Percentiles rank a stretch among this genome's conserved stretches.
phyloP scores from a whole-genome alignment of 37 sponge, comb jelly and placozoan species.

The Theonella swinhoei region DNA sequence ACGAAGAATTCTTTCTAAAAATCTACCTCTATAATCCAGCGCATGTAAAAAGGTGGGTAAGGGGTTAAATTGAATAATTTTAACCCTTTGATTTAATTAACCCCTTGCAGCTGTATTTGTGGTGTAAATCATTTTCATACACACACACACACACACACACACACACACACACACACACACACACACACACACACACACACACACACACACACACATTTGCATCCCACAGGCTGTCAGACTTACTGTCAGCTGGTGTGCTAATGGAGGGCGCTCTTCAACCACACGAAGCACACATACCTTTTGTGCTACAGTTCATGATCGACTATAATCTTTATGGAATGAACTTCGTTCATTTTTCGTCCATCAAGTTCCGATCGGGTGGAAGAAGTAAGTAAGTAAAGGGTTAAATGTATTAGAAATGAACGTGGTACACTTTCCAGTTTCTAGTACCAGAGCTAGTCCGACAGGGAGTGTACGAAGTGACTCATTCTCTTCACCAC shows the following conservation, averaged over 20 bases:
- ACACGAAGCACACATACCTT: conserved; percentile 92
- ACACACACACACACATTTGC: background rate
- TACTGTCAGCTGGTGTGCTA: conserved; percentile 79
- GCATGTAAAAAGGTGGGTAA: conserved; percentile 52
- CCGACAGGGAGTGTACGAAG: background rate
- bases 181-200: background rate
- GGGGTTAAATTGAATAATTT: background rate
- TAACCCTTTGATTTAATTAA: too few species aligned
- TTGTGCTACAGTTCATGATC: conserved; percentile 84
- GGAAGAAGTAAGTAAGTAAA: conserved; percentile 14
- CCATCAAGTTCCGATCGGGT: conserved; percentile 64
- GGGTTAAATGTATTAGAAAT: background rate
- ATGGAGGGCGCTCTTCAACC: conserved; percentile 80
- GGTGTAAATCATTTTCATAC: too few species aligned
- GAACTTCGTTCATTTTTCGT: conserved; percentile 68
- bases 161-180: background rate
- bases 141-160: conserved; percentile 1
- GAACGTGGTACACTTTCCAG: background rate
- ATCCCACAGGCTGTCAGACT: conserved; percentile 70
- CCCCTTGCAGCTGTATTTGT: too few species aligned
- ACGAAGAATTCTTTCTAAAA: conserved; percentile 69
- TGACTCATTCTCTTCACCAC: background rate
- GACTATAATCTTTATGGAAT: conserved; percentile 93
- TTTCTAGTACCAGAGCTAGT: background rate
- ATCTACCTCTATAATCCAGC: conserved; percentile 85